These are phyloP conservation scores for Balanococcus diminutus DNA, from an alignment of 2,888 invertebrate species.

Conservation along the genomic window DNA sequence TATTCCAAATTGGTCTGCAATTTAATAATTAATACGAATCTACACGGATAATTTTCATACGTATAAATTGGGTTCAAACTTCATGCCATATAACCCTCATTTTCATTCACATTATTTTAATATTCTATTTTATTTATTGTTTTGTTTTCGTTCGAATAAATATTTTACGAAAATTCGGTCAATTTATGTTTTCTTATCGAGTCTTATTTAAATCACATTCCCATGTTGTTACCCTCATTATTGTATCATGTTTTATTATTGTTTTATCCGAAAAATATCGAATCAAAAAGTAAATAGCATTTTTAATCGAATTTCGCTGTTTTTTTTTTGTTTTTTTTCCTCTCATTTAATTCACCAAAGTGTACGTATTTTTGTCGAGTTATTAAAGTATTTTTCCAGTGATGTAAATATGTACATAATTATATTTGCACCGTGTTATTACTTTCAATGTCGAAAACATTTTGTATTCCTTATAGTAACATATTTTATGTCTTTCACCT, in stretches of 20 bases:
- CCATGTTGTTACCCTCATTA: not conserved
- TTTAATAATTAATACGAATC: not conserved
- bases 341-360: not conserved
- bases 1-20: not conserved
- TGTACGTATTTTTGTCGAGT: not conserved
- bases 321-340: not conserved
- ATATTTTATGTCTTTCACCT: not conserved
- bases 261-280: not conserved
- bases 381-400: not conserved
- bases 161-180: not conserved
- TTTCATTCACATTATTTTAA: not conserved
- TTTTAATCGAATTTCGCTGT: not conserved
- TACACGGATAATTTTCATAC: not conserved
- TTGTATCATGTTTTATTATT: not conserved
- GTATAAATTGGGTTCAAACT: not conserved
- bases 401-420: not conserved
- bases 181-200: not conserved
- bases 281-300: constrained; percentile 20
- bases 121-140: not conserved
- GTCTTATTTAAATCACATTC: not conserved
- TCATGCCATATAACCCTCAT: constrained; percentile 14
- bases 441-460: not conserved
- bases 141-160: not conserved
- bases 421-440: not conserved
- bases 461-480: not conserved